Evolutionary conservation across 1,140 invertebrate species (phyloP).

Genomic region (Drosophila nigromelanica): DNA sequence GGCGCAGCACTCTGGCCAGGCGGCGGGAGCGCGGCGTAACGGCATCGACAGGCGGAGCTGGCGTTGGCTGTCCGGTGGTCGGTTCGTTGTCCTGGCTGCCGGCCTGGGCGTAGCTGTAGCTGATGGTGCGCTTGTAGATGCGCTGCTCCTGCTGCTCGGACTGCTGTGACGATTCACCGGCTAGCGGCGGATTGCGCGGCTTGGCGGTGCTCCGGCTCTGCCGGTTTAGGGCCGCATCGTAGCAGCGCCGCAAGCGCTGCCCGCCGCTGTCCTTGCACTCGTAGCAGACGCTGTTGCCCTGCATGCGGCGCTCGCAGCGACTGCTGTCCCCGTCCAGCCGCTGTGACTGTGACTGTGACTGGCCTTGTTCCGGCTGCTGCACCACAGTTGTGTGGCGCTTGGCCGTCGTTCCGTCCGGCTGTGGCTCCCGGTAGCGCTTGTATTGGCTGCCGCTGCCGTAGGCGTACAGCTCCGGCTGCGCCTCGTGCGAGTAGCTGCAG

Average conservation of each 20-base stretch:
- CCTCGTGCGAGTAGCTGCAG: slow-evolving; percentile 68
- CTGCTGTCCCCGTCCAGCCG: slow-evolving; percentile 36
- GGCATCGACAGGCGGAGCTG: neutral
- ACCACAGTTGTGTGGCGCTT: slow-evolving; percentile 16
- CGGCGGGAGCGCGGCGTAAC: slow-evolving; percentile 4
- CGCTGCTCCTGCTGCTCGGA: slow-evolving; percentile 50
- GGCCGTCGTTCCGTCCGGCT: slow-evolving; percentile 1
- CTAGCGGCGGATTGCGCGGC: slow-evolving; percentile 6
- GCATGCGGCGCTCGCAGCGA: slow-evolving; percentile 50
- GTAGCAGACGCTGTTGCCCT: slow-evolving; percentile 51
- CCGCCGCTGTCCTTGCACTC: slow-evolving; percentile 59
- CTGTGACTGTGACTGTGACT: no score
- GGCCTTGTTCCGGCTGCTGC: neutral
- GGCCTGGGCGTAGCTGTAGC: slow-evolving; percentile 61
- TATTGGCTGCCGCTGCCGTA: slow-evolving; percentile 62
- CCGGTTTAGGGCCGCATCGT: slow-evolving; percentile 30
- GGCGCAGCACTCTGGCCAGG: slow-evolving; percentile 10
- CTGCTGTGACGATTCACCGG: slow-evolving; percentile 42
- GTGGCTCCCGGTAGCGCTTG: slow-evolving; percentile 47
- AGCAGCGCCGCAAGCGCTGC: slow-evolving; percentile 53
- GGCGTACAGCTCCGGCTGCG: slow-evolving; percentile 59
- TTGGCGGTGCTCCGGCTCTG: slow-evolving; percentile 17
- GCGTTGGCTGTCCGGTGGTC: neutral
- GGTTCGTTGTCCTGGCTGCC: slow-evolving; percentile 8
- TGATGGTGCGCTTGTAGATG: slow-evolving; percentile 72